Percentiles rank a stretch among this genome's conserved stretches.
Conservation (phyloP, 2,888 invertebrate genomes). For the Megaustenia siamemsis region DNA sequence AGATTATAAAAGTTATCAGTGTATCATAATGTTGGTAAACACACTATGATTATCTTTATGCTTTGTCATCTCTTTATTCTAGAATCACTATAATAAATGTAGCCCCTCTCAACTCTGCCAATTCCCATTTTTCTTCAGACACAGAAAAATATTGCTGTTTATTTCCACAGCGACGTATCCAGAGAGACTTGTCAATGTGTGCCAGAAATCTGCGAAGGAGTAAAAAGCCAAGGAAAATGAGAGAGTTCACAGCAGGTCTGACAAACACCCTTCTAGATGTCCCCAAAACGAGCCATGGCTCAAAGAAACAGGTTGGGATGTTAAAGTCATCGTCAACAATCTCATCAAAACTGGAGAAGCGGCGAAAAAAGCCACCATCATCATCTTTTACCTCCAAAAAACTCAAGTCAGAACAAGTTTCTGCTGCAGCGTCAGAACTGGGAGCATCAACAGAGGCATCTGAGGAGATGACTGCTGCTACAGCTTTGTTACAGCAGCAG, state of each 20-base stretch:
- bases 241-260: conserved; percentile 21
- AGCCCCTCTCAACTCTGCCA: no score
- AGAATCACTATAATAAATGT: no score
- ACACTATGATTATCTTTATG: no score
- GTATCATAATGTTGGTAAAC: no score
- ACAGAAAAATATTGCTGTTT: no score
- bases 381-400: conserved; percentile 23
- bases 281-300: neutral
- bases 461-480: conserved; percentile 46
- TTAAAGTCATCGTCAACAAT: neutral
- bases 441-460: conserved; percentile 1
- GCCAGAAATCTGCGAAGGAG: conserved; percentile 56
- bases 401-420: conserved; percentile 2
- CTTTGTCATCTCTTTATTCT: no score
- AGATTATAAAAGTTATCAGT: no score
- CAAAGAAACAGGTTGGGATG: conserved; percentile 8
- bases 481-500: conserved; percentile 49
- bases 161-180: conserved; percentile 52
- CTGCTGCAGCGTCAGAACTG: conserved; percentile 5
- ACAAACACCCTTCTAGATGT: conserved; percentile 16
- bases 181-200: conserved; percentile 58
- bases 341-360: conserved; percentile 8
- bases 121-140: no score
- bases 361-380: neutral
- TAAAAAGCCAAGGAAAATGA: conserved; percentile 53